A percentile compares a stretch with the other conserved stretches of the same genome.
phyloP scores from a whole-genome alignment of 2,113 vertebrate genomes.

The Platichthys stellatus region DNA sequence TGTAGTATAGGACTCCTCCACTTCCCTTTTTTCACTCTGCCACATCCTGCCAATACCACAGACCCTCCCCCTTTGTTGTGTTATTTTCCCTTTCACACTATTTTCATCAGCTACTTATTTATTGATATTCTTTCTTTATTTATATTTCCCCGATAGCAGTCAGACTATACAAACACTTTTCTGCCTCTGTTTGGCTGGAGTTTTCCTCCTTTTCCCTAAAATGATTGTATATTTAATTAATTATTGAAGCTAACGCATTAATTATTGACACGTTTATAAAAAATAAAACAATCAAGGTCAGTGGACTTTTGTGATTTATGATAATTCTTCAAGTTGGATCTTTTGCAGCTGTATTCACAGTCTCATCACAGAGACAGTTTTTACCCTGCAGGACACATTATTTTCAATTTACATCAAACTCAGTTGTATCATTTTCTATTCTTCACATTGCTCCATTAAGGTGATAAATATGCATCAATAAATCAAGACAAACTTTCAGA shows the following conservation, averaged over 20 bases:
- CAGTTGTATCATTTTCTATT: conserved; percentile 23
- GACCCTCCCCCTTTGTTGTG: background rate
- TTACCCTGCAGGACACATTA: conserved; percentile 3
- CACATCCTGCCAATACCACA: conserved; percentile 4
- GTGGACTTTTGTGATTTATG: conserved; percentile 17
- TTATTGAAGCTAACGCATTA: conserved; percentile 23
- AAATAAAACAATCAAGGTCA: conserved; percentile 20
- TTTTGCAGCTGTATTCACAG: conserved; percentile 21
- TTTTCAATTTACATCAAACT: conserved; percentile 35
- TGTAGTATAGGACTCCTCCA: conserved; percentile 1
- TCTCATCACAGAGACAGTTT: conserved; percentile 21
- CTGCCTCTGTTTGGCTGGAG: conserved; percentile 40
- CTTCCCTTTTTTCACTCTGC: background rate
- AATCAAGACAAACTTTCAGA: conserved; percentile 25
- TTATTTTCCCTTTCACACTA: conserved; percentile 17
- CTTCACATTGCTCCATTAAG: background rate
- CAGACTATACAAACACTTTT: conserved; percentile 61
- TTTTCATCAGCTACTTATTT: conserved; percentile 41
- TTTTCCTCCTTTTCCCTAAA: conserved; percentile 29
- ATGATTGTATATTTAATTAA: too few relatives aligned
- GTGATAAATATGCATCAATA: conserved; percentile 46
- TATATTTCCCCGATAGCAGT: conserved; percentile 31
- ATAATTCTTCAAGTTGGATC: conserved; percentile 27
- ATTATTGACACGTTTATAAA: conserved; percentile 53
- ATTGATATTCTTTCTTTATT: conserved; percentile 44